Evolutionary conservation across 2,888 invertebrate species (phyloP).

Genomic region (Lapara coniferarum): DNA sequence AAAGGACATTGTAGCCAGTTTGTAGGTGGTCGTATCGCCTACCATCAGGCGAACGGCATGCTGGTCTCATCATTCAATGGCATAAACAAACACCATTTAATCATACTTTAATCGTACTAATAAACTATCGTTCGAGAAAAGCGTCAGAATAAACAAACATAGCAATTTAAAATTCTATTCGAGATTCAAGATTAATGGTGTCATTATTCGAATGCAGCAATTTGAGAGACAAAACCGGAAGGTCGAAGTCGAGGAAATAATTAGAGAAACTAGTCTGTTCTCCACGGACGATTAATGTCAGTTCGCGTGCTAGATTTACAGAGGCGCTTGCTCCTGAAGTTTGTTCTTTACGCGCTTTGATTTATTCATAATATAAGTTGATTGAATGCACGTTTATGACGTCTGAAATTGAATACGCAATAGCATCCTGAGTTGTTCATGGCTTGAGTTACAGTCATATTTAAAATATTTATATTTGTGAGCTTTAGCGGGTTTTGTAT

Average conservation of each 20-base stretch:
- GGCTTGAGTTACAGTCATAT: background rate
- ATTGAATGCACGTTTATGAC: slow-evolving; percentile 33
- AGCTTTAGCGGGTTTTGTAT: too few species aligned
- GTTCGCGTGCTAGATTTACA: slow-evolving; percentile 64
- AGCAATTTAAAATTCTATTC: slow-evolving; percentile 40
- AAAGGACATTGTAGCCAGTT: too few species aligned
- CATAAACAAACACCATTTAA: too few species aligned
- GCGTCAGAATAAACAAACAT: background rate
- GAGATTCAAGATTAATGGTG: slow-evolving; percentile 55
- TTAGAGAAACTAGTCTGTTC: slow-evolving; percentile 72
- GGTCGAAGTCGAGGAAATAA: slow-evolving; percentile 70
- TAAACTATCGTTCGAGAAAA: too few species aligned
- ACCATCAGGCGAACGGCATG: too few species aligned
- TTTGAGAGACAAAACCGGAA: slow-evolving; percentile 63
- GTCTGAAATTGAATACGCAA: background rate
- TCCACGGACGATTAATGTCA: slow-evolving; percentile 69
- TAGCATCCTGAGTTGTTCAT: background rate
- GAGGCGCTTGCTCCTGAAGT: slow-evolving; percentile 54
- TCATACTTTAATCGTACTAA: too few species aligned
- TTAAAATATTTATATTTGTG: too few species aligned
- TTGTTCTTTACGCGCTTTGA: slow-evolving; percentile 44
- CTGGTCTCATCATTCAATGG: too few species aligned
- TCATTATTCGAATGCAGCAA: slow-evolving; percentile 56
- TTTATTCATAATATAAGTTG: slow-evolving; percentile 47
- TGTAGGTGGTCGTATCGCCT: too few species aligned